Conservation (phyloP, 2,113 vertebrate species). For the Hydropotes inermis region DNA sequence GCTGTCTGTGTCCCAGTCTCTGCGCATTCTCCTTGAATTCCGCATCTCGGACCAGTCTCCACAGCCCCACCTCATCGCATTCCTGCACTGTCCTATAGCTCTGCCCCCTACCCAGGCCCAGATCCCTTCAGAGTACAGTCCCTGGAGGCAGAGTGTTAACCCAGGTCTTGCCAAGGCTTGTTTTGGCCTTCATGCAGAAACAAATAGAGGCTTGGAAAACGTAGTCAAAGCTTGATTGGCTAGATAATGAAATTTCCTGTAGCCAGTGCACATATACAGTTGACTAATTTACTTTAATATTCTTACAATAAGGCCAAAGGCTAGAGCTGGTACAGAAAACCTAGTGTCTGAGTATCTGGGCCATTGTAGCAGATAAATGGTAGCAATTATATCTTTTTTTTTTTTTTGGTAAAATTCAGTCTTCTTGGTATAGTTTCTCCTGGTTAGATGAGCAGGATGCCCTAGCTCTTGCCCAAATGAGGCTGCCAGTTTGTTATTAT, state of each 20-base stretch:
- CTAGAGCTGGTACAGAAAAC: background rate
- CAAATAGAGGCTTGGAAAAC: conserved; percentile 15
- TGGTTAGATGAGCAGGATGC: background rate
- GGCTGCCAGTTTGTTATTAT: background rate
- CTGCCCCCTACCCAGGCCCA: background rate
- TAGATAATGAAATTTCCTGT: conserved; percentile 6
- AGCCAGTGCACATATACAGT: background rate
- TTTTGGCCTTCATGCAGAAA: background rate
- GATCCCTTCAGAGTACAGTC: background rate
- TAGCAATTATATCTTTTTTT: background rate
- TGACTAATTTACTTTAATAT: background rate
- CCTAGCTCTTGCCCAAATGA: background rate
- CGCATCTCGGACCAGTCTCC: background rate
- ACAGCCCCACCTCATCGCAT: background rate
- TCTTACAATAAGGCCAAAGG: background rate
- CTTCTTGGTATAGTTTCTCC: background rate
- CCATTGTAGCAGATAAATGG: background rate
- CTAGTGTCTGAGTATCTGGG: background rate
- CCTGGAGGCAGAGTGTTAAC: background rate
- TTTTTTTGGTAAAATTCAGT: background rate
- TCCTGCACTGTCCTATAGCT: background rate
- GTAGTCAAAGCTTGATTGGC: conserved; percentile 28
- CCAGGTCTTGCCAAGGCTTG: conserved; percentile 30
- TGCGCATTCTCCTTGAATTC: background rate
- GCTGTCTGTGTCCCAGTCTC: background rate